Evolutionary conservation across 2,797 vertebrate species (phyloP).

Genomic region (Chiroxiphia lanceolata): DNA sequence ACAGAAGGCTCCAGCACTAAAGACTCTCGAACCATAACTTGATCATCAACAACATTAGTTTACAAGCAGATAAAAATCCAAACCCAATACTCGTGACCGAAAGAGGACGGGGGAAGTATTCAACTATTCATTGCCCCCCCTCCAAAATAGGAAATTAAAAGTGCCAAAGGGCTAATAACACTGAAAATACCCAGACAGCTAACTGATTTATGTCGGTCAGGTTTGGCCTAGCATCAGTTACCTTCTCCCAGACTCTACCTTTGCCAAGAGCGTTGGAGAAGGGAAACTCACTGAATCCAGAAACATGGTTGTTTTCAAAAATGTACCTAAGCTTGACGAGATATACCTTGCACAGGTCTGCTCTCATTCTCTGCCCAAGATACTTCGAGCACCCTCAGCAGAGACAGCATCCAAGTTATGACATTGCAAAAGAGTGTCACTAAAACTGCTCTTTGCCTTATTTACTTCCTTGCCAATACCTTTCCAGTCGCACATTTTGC

Average conservation of each 20-base stretch:
- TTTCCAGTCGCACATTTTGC: background rate
- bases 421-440: background rate
- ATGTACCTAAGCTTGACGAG: background rate
- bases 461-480: background rate
- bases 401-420: background rate
- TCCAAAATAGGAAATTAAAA: background rate
- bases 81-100: background rate
- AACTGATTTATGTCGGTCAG: background rate
- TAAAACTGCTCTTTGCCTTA: background rate
- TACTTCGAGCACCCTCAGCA: background rate
- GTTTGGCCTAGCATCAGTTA: background rate
- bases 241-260: background rate
- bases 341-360: background rate
- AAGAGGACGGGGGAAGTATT: background rate
- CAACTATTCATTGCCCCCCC: background rate
- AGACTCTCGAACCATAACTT: background rate
- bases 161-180: background rate
- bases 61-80: background rate
- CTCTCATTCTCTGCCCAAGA: background rate
- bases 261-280: background rate
- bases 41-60: background rate
- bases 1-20: background rate
- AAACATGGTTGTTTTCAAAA: background rate
- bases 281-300: background rate
- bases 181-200: background rate